These are phyloP conservation scores for Mus caroli DNA, from an alignment of 2,797 vertebrate genomes.

Conservation along the genomic window DNA sequence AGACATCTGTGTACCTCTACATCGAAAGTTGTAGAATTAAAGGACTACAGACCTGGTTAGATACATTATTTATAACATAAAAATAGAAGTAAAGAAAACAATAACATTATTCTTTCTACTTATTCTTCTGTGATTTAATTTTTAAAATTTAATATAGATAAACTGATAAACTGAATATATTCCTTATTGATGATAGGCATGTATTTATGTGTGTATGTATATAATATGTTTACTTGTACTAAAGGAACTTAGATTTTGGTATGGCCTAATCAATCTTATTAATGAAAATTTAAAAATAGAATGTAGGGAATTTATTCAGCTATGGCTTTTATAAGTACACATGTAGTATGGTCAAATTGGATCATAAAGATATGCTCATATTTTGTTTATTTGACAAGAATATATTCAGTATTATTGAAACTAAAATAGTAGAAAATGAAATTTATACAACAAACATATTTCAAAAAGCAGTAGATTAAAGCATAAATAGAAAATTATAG, in stretches of 20 bases:
- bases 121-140: neutral
- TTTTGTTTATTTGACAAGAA: neutral
- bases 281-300: conserved; percentile 26
- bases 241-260: neutral
- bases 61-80: conserved; percentile 42
- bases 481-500: conserved; percentile 30
- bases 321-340: conserved; percentile 20
- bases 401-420: conserved; percentile 51
- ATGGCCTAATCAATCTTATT: neutral
- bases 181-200: neutral
- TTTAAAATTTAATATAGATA: neutral
- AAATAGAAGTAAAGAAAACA: neutral
- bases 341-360: neutral
- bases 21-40: neutral
- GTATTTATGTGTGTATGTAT: neutral
- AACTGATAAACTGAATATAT: neutral
- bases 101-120: neutral
- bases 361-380: neutral
- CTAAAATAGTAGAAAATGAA: neutral
- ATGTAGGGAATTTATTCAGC: neutral
- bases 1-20: neutral
- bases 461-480: conserved; percentile 11
- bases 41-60: neutral
- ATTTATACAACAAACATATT: conserved; percentile 23
- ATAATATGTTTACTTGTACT: neutral